Conservation (phyloP, 2,888 invertebrate genomes). For the Gortyna flavago region DNA sequence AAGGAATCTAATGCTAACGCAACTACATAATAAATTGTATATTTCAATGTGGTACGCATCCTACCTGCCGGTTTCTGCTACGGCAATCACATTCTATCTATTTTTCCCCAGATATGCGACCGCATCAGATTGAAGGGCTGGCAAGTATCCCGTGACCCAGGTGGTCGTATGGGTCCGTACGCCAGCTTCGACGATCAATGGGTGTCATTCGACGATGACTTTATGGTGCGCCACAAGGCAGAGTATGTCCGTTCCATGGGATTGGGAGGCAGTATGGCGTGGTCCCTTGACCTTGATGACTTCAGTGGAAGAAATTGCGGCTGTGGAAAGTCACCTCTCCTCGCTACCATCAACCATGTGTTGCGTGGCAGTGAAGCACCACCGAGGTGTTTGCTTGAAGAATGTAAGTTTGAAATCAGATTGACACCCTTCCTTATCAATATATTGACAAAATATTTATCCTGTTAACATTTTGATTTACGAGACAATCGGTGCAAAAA, state of each 20-base stretch:
- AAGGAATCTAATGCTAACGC: not conserved
- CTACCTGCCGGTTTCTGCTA: not conserved
- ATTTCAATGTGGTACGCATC: not conserved
- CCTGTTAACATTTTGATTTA: not conserved
- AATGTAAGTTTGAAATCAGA: slow-evolving; percentile 75
- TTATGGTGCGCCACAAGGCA: slow-evolving; percentile 95
- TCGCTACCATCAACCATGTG: slow-evolving; percentile 95
- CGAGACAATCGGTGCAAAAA: not conserved
- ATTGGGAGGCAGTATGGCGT: slow-evolving; percentile 96
- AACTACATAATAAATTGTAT: not conserved
- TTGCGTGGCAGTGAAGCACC: slow-evolving; percentile 92
- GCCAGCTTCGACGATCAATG: slow-evolving; percentile 96
- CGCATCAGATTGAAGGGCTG: slow-evolving; percentile 94
- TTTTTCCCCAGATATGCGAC: slow-evolving; percentile 92
- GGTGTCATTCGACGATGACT: slow-evolving; percentile 97
- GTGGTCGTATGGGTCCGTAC: slow-evolving; percentile 96
- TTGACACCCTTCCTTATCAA: not conserved
- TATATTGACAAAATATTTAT: not conserved
- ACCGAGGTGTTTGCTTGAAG: slow-evolving; percentile 86
- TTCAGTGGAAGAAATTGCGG: slow-evolving; percentile 93
- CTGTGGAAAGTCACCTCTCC: slow-evolving; percentile 95
- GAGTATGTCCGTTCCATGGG: slow-evolving; percentile 94
- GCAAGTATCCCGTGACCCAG: slow-evolving; percentile 94
- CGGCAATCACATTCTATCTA: not conserved
- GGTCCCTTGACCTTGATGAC: slow-evolving; percentile 97